Percentiles rank a stretch among this genome's conserved stretches.
phyloP scores from a whole-genome alignment of 35 echinoderm and acorn worm species.

The Amphiura filiformis region DNA sequence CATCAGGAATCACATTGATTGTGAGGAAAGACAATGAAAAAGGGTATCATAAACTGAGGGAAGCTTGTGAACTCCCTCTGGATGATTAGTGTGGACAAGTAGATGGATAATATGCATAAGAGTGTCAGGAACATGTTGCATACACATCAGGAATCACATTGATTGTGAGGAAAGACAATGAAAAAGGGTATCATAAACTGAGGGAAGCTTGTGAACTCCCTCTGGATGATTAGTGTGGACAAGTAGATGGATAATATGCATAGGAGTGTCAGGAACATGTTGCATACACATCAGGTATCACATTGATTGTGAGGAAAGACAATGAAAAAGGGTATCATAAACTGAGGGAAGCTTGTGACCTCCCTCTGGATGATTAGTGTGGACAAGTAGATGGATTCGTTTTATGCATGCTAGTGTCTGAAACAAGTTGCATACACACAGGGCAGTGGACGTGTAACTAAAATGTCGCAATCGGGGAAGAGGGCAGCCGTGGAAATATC shows the following conservation, averaged over 20 bases:
- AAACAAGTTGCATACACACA: slow-evolving; percentile 81
- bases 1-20: slow-evolving; percentile 87
- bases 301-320: slow-evolving; percentile 66
- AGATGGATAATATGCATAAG: no score
- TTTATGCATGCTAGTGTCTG: no score
- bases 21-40: slow-evolving; percentile 52
- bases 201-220: slow-evolving; percentile 64
- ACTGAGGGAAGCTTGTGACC: slow-evolving; percentile 55
- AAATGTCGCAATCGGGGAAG: no score
- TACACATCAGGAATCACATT: slow-evolving; percentile 89
- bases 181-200: slow-evolving; percentile 43
- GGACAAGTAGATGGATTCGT: no score
- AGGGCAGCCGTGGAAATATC: no score
- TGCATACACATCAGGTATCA: slow-evolving; percentile 83
- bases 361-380: slow-evolving; percentile 40
- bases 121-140: slow-evolving; percentile 70
- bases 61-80: slow-evolving; percentile 63
- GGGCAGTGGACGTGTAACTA: no score
- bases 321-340: slow-evolving; percentile 45
- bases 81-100: no score
- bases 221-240: not conserved
- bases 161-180: slow-evolving; percentile 63
- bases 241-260: no score
- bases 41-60: slow-evolving; percentile 46
- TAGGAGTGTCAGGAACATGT: no score